Evolutionary conservation across 2,888 invertebrate species (phyloP).

Genomic region (Cistogaster globosa): DNA sequence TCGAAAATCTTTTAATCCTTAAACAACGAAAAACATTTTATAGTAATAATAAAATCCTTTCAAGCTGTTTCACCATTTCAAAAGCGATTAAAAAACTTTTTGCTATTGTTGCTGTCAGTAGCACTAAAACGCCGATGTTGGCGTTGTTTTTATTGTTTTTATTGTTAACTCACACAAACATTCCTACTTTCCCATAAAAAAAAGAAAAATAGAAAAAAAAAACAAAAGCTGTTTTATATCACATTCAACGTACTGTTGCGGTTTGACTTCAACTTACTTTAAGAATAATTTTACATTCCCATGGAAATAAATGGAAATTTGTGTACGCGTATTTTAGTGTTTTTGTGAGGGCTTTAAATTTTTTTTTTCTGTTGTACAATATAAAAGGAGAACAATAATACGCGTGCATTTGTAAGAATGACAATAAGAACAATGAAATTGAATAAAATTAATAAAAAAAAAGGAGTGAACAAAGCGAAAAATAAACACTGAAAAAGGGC

Average conservation of each 20-base stretch:
- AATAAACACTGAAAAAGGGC: slow-evolving; percentile 31
- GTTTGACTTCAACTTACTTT: slow-evolving; percentile 69
- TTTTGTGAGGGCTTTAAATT: slow-evolving; percentile 36
- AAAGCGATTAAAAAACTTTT: slow-evolving; percentile 71
- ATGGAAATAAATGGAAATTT: slow-evolving; percentile 29
- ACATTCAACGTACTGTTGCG: slow-evolving; percentile 64
- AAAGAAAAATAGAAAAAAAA: neutral
- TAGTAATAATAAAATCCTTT: slow-evolving; percentile 69
- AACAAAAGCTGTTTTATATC: slow-evolving; percentile 43
- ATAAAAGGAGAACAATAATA: slow-evolving; percentile 43
- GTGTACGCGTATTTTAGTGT: slow-evolving; percentile 33
- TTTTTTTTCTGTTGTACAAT: neutral
- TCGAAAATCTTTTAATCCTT: slow-evolving; percentile 60
- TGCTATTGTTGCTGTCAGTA: slow-evolving; percentile 14
- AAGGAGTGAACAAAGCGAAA: slow-evolving; percentile 5
- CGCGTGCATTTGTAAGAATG: slow-evolving; percentile 62
- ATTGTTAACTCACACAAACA: slow-evolving; percentile 18
- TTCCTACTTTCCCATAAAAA: slow-evolving; percentile 7
- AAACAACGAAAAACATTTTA: slow-evolving; percentile 66
- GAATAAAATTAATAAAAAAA: slow-evolving; percentile 61
- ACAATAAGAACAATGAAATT: slow-evolving; percentile 67
- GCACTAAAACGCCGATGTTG: slow-evolving; percentile 26
- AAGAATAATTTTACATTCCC: slow-evolving; percentile 53
- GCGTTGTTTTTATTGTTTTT: slow-evolving; percentile 6
- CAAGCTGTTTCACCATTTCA: slow-evolving; percentile 71